phyloP scores from a whole-genome alignment of 2,888 invertebrate species.

The Sericinus montela region DNA sequence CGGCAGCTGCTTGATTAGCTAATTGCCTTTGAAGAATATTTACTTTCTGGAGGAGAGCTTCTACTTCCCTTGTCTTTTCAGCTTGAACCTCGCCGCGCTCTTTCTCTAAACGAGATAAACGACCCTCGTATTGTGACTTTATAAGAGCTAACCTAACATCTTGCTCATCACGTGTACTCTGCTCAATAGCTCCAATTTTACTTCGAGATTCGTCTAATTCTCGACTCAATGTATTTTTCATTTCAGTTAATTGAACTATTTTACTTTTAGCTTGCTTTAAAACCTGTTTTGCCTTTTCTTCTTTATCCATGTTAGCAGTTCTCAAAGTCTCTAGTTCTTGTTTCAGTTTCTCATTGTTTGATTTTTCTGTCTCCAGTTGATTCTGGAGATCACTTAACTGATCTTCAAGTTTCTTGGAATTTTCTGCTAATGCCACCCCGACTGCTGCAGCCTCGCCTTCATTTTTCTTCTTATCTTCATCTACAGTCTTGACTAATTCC shows the following conservation, averaged over 20 bases:
- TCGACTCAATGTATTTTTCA: constrained; percentile 80
- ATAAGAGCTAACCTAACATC: constrained; percentile 79
- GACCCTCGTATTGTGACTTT: constrained; percentile 85
- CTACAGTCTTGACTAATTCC: constrained; percentile 83
- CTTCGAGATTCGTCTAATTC: constrained; percentile 78
- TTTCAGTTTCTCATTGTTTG: constrained; percentile 82
- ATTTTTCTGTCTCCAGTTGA: constrained; percentile 65
- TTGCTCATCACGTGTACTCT: constrained; percentile 76
- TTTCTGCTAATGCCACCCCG: constrained; percentile 60
- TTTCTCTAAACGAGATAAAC: constrained; percentile 84
- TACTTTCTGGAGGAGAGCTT: constrained; percentile 84
- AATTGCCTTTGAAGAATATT: constrained; percentile 84
- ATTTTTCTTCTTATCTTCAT: constrained; percentile 80
- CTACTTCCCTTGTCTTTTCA: constrained; percentile 82
- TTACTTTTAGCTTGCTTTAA: constrained; percentile 87
- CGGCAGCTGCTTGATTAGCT: constrained; percentile 83
- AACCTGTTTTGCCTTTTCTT: constrained; percentile 82
- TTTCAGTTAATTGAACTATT: constrained; percentile 85
- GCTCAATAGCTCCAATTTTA: constrained; percentile 70
- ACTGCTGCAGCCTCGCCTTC: constrained; percentile 77
- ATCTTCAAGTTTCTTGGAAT: constrained; percentile 74
- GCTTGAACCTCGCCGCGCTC: constrained; percentile 83
- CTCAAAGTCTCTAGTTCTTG: constrained; percentile 82
- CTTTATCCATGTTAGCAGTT: constrained; percentile 78
- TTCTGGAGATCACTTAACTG: constrained; percentile 61